phyloP scores from a whole-genome alignment of 2,888 invertebrate genomes.

The Ellobium chinense region DNA sequence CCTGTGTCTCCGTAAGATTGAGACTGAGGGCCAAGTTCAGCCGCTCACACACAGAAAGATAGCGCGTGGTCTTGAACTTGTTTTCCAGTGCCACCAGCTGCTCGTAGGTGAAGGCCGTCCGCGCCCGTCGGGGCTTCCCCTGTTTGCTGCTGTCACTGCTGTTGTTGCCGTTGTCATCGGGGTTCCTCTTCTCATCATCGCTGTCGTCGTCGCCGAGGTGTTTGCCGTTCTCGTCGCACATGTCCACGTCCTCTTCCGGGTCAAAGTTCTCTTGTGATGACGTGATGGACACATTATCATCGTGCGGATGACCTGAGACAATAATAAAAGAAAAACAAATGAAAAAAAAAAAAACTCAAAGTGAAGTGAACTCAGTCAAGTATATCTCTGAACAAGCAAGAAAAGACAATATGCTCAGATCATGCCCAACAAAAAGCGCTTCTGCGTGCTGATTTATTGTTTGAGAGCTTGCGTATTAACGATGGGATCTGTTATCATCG shows the following conservation, averaged over 20 bases:
- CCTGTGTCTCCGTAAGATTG: conserved; percentile 97
- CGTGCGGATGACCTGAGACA: conserved; percentile 12
- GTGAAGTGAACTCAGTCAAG: too few species aligned
- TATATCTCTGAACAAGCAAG: too few species aligned
- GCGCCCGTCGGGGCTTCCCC: conserved; percentile 91
- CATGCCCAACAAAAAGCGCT: too few species aligned
- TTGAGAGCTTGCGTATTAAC: too few species aligned
- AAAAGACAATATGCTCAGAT: too few species aligned
- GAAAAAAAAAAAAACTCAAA: too few species aligned
- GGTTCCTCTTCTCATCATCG: conserved; percentile 44
- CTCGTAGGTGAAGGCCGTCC: conserved; percentile 99
- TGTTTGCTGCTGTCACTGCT: conserved; percentile 67
- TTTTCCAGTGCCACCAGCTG: conserved; percentile 97
- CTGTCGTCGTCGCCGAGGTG: conserved; percentile 53
- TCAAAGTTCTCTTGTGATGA: conserved; percentile 51
- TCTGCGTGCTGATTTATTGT: too few species aligned
- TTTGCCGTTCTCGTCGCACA: conserved; percentile 55
- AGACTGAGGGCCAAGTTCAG: conserved; percentile 96
- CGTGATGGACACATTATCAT: conserved; percentile 48
- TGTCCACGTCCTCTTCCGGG: conserved; percentile 54
- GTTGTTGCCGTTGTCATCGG: conserved; percentile 43
- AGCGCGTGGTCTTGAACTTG: conserved; percentile 96
- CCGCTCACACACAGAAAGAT: conserved; percentile 98
- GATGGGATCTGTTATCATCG: too few species aligned
- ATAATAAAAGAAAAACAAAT: too few species aligned